phyloP scores from a whole-genome alignment of 2,888 invertebrate genomes.

The Lepetodrilus schrolli region DNA sequence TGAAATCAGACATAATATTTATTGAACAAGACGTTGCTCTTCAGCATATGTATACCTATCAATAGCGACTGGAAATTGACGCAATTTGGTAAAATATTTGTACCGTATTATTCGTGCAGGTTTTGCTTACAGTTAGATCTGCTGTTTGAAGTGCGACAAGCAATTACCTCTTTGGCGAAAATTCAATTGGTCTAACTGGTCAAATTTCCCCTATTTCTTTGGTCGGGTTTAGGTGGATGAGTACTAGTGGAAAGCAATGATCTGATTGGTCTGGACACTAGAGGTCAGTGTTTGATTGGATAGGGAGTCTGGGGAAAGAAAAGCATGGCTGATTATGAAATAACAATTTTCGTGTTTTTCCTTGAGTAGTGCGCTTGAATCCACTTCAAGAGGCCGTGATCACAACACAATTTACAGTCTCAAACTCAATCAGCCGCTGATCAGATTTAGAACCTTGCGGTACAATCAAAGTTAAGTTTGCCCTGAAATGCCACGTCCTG shows the following conservation, averaged over 20 bases:
- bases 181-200: neutral
- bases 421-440: conserved; percentile 26
- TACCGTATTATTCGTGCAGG: neutral
- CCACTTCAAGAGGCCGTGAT: conserved; percentile 14
- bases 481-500: too few species aligned
- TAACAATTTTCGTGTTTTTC: conserved; percentile 31
- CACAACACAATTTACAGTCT: conserved; percentile 25
- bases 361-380: conserved; percentile 17
- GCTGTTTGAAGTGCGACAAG: conserved; percentile 14
- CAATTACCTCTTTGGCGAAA: neutral
- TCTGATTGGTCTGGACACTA: neutral
- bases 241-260: neutral
- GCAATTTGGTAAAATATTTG: conserved; percentile 13
- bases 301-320: conserved; percentile 10
- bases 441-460: conserved; percentile 22
- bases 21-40: neutral
- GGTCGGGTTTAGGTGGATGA: neutral
- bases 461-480: conserved; percentile 11
- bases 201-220: conserved; percentile 12
- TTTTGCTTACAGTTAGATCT: too few species aligned
- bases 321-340: conserved; percentile 25
- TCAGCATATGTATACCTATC: too few species aligned
- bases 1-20: neutral
- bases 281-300: conserved; percentile 1
- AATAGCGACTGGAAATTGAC: too few species aligned